phyloP scores from a whole-genome alignment of 1,140 invertebrate genomes.

The Panagrolaimus sp. region DNA sequence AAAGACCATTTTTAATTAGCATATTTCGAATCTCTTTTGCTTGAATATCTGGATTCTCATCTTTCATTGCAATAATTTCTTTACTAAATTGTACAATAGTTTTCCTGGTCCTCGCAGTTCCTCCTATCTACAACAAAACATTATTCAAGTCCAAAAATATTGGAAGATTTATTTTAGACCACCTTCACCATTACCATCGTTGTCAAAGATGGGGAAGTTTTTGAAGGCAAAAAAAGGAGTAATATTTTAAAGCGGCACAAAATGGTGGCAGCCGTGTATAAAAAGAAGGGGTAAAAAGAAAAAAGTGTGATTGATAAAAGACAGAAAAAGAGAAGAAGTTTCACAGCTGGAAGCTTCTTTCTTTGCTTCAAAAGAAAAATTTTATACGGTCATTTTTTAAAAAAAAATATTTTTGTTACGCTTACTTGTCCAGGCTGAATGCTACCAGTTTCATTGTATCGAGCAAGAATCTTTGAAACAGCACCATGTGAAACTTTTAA shows the following conservation, averaged over 20 bases:
- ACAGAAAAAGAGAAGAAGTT: no score
- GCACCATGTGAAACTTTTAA: conserved; percentile 81
- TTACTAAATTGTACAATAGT: conserved; percentile 47
- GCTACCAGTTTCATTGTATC: conserved; percentile 77
- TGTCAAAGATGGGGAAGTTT: no score
- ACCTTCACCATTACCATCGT: no score
- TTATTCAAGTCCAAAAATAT: no score
- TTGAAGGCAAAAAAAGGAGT: no score
- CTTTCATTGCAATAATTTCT: conserved; percentile 33
- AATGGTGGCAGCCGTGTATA: conserved; percentile 4
- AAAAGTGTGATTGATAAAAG: conserved; percentile 14
- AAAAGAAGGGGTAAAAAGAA: no score
- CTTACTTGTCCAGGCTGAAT: conserved; percentile 70
- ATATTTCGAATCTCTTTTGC: conserved; percentile 37
- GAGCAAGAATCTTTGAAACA: conserved; percentile 81
- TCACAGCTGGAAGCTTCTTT: no score
- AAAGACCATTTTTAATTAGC: conserved; percentile 33
- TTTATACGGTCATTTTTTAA: neutral
- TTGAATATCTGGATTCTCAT: conserved; percentile 31
- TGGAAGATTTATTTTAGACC: no score
- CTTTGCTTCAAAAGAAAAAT: neutral
- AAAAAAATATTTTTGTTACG: neutral
- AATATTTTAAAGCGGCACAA: no score
- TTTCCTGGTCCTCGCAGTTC: conserved; percentile 42
- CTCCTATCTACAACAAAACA: conserved; percentile 44